Percentiles rank a stretch among this genome's conserved stretches.
Evolutionary conservation across 2,797 vertebrate species (phyloP).

Genomic region (Protosalanx chinensis): DNA sequence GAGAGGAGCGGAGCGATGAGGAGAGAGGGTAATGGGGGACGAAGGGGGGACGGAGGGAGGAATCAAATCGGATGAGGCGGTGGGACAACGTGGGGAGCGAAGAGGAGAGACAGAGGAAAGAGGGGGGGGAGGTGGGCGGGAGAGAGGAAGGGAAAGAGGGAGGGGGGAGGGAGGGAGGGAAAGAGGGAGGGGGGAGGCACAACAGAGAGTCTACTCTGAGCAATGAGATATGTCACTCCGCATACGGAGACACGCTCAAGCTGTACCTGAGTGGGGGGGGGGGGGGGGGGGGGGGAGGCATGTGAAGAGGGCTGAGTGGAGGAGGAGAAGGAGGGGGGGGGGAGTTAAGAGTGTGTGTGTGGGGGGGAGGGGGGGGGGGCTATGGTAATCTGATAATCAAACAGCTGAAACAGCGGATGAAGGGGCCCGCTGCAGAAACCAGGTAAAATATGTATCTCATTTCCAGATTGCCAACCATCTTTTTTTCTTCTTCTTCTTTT

Average conservation of each 20-base stretch:
- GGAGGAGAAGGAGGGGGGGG: slow-evolving; percentile 19
- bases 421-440: slow-evolving; percentile 40
- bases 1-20: no score
- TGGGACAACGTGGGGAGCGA: no score
- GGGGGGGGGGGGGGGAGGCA: slow-evolving; percentile 1
- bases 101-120: no score
- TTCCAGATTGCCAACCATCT: slow-evolving; percentile 47
- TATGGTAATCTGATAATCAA: slow-evolving; percentile 53
- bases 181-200: not conserved
- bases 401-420: slow-evolving; percentile 47
- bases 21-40: no score
- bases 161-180: not conserved
- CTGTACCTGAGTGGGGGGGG: slow-evolving; percentile 20
- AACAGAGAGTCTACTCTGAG: slow-evolving; percentile 22
- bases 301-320: slow-evolving; percentile 18
- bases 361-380: slow-evolving; percentile 21
- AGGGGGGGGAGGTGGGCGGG: no score
- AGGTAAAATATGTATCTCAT: slow-evolving; percentile 55
- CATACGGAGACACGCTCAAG: slow-evolving; percentile 30
- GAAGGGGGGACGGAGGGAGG: no score
- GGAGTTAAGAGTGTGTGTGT: slow-evolving; percentile 8
- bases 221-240: slow-evolving; percentile 23
- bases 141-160: not conserved
- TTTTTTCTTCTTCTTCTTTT: slow-evolving; percentile 24
- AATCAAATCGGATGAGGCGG: no score